Evolutionary conservation across 1,140 invertebrate genomes (phyloP).

Genomic region (Aphaenogaster floridana): DNA sequence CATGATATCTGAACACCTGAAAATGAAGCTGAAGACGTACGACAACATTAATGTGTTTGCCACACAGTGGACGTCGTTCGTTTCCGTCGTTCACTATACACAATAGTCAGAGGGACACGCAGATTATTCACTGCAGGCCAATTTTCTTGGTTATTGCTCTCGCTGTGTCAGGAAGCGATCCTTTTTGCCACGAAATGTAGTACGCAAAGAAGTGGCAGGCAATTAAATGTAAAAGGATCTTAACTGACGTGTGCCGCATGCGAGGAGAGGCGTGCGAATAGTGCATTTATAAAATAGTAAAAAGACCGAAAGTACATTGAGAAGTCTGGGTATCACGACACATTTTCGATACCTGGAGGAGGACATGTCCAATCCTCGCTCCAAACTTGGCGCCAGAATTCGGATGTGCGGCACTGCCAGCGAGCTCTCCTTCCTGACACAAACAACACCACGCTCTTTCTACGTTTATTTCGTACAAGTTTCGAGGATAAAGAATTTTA

Average conservation of each 20-base stretch:
- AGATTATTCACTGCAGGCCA: neutral
- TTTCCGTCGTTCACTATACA: constrained; percentile 21
- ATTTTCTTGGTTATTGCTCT: constrained; percentile 2
- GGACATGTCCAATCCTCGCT: constrained; percentile 90
- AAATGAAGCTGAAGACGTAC: constrained; percentile 46
- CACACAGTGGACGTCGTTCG: constrained; percentile 26
- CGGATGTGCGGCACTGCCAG: constrained; percentile 91
- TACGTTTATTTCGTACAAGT: constrained; percentile 69
- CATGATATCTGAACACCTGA: constrained; percentile 36
- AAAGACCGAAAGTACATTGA: constrained; percentile 19
- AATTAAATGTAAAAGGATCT: constrained; percentile 3
- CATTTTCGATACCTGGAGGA: constrained; percentile 78
- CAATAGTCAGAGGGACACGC: neutral
- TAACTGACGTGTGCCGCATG: constrained; percentile 40
- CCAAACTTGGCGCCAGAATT: constrained; percentile 92
- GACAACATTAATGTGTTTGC: constrained; percentile 27
- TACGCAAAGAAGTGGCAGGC: neutral
- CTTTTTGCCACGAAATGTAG: constrained; percentile 14
- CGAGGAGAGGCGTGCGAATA: constrained; percentile 45
- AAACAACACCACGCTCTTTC: constrained; percentile 79
- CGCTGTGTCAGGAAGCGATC: constrained; percentile 16
- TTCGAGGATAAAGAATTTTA: constrained; percentile 19
- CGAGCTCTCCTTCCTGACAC: constrained; percentile 89
- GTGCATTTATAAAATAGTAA: constrained; percentile 34
- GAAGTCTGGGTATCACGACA: constrained; percentile 42